Conservation (phyloP, 1,140 invertebrate genomes). For the Cotesia vestalis region DNA sequence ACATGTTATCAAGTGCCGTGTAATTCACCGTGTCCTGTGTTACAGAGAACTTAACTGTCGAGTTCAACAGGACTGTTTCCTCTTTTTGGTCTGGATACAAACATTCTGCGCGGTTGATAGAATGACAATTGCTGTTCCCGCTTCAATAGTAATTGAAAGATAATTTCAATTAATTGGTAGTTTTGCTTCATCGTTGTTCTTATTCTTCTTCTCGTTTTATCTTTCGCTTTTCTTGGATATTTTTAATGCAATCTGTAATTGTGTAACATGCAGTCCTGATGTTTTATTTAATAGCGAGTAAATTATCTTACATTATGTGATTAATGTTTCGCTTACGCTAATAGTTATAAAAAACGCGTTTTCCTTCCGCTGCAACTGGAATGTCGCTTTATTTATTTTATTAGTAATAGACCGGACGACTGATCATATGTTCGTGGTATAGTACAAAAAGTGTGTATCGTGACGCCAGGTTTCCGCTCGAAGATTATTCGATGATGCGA, state of each 20-base stretch:
- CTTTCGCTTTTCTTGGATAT: too few relatives aligned
- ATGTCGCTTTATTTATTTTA: neutral
- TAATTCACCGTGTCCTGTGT: slow-evolving; percentile 31
- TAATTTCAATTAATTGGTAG: too few relatives aligned
- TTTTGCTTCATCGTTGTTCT: too few relatives aligned
- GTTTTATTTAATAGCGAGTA: too few relatives aligned
- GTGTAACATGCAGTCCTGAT: too few relatives aligned
- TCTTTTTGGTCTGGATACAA: slow-evolving; percentile 7
- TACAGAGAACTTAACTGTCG: slow-evolving; percentile 1
- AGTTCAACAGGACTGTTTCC: neutral
- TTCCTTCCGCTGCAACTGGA: slow-evolving; percentile 21
- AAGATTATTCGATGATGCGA: slow-evolving; percentile 3
- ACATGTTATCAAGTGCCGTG: slow-evolving; percentile 49
- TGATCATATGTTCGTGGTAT: slow-evolving; percentile 6
- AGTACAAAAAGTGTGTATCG: neutral
- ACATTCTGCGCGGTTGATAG: neutral
- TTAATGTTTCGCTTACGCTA: neutral
- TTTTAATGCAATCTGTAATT: too few relatives aligned
- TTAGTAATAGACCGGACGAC: neutral
- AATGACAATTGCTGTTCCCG: too few relatives aligned
- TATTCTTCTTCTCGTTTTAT: too few relatives aligned
- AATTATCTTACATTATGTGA: too few relatives aligned
- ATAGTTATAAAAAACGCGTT: slow-evolving; percentile 15
- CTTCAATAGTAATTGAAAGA: too few relatives aligned
- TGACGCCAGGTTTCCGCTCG: slow-evolving; percentile 23